These are phyloP conservation scores for Anoplius nigerrimus DNA, from an alignment of 2,888 invertebrate species.

Conservation along the genomic window DNA sequence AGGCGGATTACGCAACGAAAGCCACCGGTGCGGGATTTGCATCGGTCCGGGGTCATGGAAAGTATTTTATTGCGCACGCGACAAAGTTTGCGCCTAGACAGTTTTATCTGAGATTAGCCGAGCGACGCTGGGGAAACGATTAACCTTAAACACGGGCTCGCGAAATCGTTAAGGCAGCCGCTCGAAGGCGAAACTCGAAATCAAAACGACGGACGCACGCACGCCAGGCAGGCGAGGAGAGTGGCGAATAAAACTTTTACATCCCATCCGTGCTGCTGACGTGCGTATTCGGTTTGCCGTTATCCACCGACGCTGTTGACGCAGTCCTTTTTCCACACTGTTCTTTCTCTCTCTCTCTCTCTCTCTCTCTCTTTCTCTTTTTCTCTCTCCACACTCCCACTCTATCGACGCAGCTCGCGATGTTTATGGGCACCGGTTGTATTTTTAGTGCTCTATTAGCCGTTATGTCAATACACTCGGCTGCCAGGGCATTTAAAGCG, in stretches of 20 bases:
- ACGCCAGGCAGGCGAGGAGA: neutral
- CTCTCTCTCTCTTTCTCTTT: neutral
- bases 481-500: constrained; percentile 33
- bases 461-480: constrained; percentile 33
- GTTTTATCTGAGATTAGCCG: no score
- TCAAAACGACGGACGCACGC: neutral
- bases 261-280: neutral
- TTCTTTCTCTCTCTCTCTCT: neutral
- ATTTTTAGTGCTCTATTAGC: constrained; percentile 33
- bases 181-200: neutral
- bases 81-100: no score
- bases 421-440: constrained; percentile 18
- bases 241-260: neutral
- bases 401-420: neutral
- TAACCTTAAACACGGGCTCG: neutral
- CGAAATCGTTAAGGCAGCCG: neutral
- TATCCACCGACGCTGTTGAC: constrained; percentile 5
- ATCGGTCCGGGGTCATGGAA: no score
- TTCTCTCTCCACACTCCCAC: no score
- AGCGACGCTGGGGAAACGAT: no score
- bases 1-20: no score
- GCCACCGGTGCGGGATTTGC: no score
- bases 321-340: constrained; percentile 11
- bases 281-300: constrained; percentile 14
- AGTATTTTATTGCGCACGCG: no score